Evolutionary conservation across 1,140 invertebrate species (phyloP), one percentile per base, ranked within the genome.

Genomic region (Calliopsis andreniformis): DNA sequence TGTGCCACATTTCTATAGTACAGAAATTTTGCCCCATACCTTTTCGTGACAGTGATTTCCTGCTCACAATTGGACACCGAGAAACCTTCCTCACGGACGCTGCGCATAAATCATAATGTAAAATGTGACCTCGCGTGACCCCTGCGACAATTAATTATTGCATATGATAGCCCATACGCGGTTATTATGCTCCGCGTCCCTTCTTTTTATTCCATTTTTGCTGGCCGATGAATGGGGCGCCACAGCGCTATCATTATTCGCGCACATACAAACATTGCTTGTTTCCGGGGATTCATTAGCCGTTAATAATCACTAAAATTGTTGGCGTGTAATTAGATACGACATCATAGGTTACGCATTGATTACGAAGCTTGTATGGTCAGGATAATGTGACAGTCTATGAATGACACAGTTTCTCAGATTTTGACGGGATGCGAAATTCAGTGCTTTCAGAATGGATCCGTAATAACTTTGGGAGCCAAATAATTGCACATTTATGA

Each of bases 221-320:
- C 23, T 20, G 18, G 7, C n/a, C 32, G 16, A 18, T 64, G 16
- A 72, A 64, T 32, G 70, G 49, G 20, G 18, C 51, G 1, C 4
- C 5, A 20, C 23, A 16, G 12, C 10, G 32, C 32, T 18, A 23
- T 7, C n/a, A 64, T 72, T 72, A 63, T 53, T 64, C 14, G 59
- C 59, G n/a, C n/a, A 23, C 59, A 42, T 23, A 53, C 16, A 23
- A 47, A 20, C 35, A 28, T n/a, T 30, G 66, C 39, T n/a, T 28
- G 39, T 63, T 64, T 72, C 70, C 59, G 70, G 70, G n/a, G 20
- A 63, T 64, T 72, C 70, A 53, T 72, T 72, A 64, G 47, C 58
- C 12, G 35, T 45, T 70, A 70, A 63, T 53, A 64, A 64, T 64
- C 70, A 23, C 14, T 72, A 47, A 42, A 53, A 72, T 72, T 43